Evolutionary conservation across 2,797 vertebrate genomes (phyloP).

Genomic region (Coluber constrictor): DNA sequence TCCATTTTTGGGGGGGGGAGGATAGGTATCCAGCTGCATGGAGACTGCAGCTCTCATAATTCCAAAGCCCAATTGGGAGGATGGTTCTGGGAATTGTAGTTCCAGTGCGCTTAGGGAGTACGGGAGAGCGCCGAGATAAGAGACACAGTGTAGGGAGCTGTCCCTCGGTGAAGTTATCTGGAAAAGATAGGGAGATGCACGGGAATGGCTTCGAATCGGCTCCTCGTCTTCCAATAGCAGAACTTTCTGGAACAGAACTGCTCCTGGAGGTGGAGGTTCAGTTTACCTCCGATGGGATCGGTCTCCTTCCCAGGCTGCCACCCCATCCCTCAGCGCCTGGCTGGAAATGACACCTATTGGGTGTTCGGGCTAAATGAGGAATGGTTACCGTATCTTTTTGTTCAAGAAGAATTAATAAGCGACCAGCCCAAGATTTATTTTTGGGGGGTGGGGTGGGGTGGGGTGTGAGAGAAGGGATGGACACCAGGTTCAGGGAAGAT

Average conservation of each 20-base stretch:
- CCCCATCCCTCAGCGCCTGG: not conserved
- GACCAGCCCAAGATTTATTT: too few species aligned
- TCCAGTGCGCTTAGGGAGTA: not conserved
- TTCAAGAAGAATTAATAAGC: not conserved
- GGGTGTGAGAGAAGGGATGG: too few species aligned
- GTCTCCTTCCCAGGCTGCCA: not conserved
- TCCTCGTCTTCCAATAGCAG: not conserved
- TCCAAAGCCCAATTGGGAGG: not conserved
- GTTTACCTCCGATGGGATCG: not conserved
- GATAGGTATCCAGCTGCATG: not conserved
- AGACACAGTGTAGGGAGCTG: too few species aligned
- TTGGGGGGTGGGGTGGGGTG: not conserved
- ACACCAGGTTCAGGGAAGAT: too few species aligned
- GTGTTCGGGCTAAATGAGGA: not conserved
- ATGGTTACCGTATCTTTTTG: not conserved
- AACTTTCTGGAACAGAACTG: not conserved
- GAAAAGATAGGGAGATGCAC: not conserved
- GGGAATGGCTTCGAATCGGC: not conserved
- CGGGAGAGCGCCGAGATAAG: not conserved
- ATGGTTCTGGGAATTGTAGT: not conserved
- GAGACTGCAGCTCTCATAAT: not conserved
- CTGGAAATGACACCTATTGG: not conserved
- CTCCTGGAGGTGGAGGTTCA: not conserved
- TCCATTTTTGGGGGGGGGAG: rapidly evolving
- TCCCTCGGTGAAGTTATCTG: not conserved